phyloP scores from a whole-genome alignment of 1,140 invertebrate genomes.

The Papilio polytes region DNA sequence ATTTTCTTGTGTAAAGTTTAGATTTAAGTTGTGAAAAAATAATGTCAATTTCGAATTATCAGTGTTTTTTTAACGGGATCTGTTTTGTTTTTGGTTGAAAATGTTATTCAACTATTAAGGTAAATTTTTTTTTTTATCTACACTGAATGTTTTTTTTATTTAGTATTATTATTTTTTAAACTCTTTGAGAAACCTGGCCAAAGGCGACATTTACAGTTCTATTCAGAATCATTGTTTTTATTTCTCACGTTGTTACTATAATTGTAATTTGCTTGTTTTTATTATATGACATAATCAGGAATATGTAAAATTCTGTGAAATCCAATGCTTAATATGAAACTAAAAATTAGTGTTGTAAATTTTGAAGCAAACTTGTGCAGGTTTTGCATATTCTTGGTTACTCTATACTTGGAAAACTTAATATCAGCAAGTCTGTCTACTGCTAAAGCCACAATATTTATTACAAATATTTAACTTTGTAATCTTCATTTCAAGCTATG shows the following conservation, averaged over 20 bases:
- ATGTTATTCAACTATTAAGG: not conserved
- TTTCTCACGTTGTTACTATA: not conserved
- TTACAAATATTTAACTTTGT: not conserved
- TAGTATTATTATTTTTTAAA: not conserved
- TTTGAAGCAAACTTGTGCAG: not conserved
- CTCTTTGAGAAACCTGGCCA: not conserved
- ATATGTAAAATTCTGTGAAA: no score
- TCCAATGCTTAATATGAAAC: not conserved
- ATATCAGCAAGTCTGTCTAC: not conserved
- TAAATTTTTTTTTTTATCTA: not conserved
- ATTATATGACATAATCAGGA: no score
- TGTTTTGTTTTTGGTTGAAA: not conserved
- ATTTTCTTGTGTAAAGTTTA: not conserved
- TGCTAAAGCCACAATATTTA: not conserved
- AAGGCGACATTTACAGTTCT: not conserved
- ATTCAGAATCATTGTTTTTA: not conserved
- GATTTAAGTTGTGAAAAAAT: not conserved
- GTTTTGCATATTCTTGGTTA: no score
- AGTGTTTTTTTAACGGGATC: not conserved
- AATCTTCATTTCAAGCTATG: slow-evolving; percentile 7
- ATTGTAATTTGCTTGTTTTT: slow-evolving; percentile 2
- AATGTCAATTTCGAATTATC: not conserved
- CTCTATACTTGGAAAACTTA: no score
- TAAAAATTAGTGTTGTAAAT: not conserved
- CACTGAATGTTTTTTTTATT: not conserved